Evolutionary conservation across 2,113 vertebrate genomes (phyloP), one percentile per base, ranked within the genome.

Genomic region (Erythrolamprus reginae): DNA sequence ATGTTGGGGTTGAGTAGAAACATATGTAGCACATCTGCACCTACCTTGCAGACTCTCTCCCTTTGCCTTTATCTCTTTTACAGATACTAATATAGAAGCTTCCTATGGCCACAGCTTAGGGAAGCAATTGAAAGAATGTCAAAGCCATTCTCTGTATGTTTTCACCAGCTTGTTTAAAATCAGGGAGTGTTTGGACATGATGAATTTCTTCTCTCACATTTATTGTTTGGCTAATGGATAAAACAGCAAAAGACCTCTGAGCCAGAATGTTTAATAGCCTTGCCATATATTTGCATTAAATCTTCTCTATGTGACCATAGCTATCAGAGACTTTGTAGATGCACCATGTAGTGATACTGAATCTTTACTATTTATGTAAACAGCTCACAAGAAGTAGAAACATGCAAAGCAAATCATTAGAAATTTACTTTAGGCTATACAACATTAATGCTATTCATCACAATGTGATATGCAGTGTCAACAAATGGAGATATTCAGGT

Each of bases 151-250:
- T 21, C 70, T 77, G 3, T 15, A 77, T 77, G 17, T 21, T 77
- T 42, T 4, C 17, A 33, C 17, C 33, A 77, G 33, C 17, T 77
- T 77, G 33, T 77, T 77, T 77, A 77, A 77, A 42, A 42, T 42
- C 83, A 2, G 28, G 10, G 26, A 91, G 92, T 77, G 3, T 53
- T 92, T 53, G 92, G 94, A 61, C 0, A 84, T 70, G 47, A 56
- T 7, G 92, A 85, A 87, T 94, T 91, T 92, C 0, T 86, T 0
- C 56, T 90, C 82, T 90, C 70, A 0, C n/a, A 28, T 91, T 19
- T 83, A 51, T 90, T 50, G 28, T 85, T 90, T 86, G 15, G 13
- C 56, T 84, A 88, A 88, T 92, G 24, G 92, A 58, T 77, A 58
- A 56, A 23, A 89, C 3, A 92, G 12, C 5, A 23, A 55, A 91